Evolutionary conservation across 2,113 vertebrate genomes (phyloP).

Genomic region (Parus major): DNA sequence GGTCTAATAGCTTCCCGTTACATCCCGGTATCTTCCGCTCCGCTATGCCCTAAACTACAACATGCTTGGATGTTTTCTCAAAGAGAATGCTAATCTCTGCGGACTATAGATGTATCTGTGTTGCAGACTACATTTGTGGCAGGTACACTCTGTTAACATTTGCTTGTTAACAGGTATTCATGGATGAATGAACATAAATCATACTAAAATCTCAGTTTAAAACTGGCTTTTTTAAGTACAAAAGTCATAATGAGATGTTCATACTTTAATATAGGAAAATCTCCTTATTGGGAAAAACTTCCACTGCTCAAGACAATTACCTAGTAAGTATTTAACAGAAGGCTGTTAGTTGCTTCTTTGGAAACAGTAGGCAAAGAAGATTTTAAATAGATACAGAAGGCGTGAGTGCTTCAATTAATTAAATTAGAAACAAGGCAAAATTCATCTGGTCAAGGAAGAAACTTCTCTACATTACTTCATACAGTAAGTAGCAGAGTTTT

Average conservation of each 20-base stretch:
- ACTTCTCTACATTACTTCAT: neutral
- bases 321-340: neutral
- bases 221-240: neutral
- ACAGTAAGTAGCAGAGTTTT: neutral
- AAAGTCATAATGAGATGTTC: neutral
- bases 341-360: rapidly evolving
- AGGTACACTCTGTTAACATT: neutral
- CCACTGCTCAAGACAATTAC: neutral
- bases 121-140: neutral
- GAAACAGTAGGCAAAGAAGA: neutral
- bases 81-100: neutral
- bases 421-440: neutral
- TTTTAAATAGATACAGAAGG: neutral
- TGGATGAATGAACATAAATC: neutral
- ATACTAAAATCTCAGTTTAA: neutral
- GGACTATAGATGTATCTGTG: neutral
- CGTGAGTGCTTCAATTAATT: neutral
- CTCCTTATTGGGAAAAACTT: neutral
- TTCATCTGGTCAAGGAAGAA: neutral
- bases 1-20: too few relatives aligned
- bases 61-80: neutral
- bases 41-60: too few relatives aligned
- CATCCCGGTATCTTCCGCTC: too few relatives aligned
- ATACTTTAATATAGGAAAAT: neutral
- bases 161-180: neutral